phyloP scores from a whole-genome alignment of 2,797 vertebrate genomes.

The Carapus acus region DNA sequence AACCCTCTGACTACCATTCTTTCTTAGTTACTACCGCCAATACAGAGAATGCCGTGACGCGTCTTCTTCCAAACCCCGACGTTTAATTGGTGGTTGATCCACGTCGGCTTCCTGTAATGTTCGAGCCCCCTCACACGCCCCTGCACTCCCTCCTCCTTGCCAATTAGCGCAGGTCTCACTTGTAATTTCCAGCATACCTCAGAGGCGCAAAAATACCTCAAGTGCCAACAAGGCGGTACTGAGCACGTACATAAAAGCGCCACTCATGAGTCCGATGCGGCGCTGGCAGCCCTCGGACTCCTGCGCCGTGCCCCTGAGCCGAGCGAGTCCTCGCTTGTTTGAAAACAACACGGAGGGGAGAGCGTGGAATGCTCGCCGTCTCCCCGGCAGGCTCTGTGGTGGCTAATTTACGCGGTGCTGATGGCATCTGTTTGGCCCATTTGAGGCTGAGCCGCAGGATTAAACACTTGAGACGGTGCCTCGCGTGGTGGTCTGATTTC shows the following conservation, averaged over 20 bases:
- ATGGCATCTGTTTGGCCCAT: slow-evolving; percentile 56
- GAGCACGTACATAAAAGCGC: slow-evolving; percentile 51
- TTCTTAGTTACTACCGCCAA: no score
- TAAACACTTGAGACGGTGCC: slow-evolving; percentile 61
- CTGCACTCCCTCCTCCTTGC: no score
- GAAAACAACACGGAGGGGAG: slow-evolving; percentile 57
- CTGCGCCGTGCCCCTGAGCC: slow-evolving; percentile 27
- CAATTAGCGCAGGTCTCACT: slow-evolving; percentile 18
- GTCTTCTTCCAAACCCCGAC: no score
- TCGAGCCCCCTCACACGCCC: no score
- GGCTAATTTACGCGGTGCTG: slow-evolving; percentile 57
- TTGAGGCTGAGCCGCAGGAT: slow-evolving; percentile 51
- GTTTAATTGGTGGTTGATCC: no score
- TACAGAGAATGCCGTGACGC: no score
- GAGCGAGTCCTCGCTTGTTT: slow-evolving; percentile 66
- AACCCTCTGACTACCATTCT: no score
- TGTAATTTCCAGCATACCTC: slow-evolving; percentile 36
- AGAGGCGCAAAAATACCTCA: slow-evolving; percentile 39
- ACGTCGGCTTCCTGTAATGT: no score
- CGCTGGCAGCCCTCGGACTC: slow-evolving; percentile 49
- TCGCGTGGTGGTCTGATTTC: slow-evolving; percentile 63
- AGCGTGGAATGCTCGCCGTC: slow-evolving; percentile 53
- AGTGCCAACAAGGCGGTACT: slow-evolving; percentile 60
- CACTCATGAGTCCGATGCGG: slow-evolving; percentile 56
- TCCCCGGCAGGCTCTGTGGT: slow-evolving; percentile 38